Percentiles rank a stretch among this genome's conserved stretches.
Conservation (phyloP, 1,140 invertebrate genomes). For the Drosophila chauvacae region DNA sequence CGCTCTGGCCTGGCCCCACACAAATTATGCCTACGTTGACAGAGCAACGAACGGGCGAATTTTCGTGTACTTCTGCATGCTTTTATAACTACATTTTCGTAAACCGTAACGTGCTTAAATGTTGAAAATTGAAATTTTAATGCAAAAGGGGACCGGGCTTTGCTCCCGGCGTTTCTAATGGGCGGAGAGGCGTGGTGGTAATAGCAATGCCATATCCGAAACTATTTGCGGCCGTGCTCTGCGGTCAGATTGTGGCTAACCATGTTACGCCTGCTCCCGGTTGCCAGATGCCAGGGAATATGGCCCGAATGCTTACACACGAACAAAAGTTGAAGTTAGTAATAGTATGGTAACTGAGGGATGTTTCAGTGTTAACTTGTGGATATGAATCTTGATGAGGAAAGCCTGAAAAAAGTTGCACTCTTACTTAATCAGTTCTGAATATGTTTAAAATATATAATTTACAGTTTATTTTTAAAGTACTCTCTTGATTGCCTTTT, state of each 20-base stretch:
- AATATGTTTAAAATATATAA: background rate
- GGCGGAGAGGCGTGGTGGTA: slow-evolving; percentile 18
- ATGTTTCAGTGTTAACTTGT: background rate
- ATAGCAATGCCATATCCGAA: slow-evolving; percentile 61
- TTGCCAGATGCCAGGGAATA: slow-evolving; percentile 32
- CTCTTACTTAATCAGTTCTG: background rate
- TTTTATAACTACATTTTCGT: slow-evolving; percentile 78
- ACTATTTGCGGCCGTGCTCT: slow-evolving; percentile 77
- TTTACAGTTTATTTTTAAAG: too few relatives aligned
- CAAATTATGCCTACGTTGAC: slow-evolving; percentile 42
- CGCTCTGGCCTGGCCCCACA: slow-evolving; percentile 4
- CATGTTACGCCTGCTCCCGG: slow-evolving; percentile 56
- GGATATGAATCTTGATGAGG: background rate
- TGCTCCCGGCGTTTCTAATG: slow-evolving; percentile 25
- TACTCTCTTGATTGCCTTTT: too few relatives aligned
- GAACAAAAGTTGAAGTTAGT: slow-evolving; percentile 8
- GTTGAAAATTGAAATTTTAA: slow-evolving; percentile 77
- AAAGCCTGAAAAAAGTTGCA: too few relatives aligned
- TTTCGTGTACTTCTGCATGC: slow-evolving; percentile 53
- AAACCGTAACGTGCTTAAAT: slow-evolving; percentile 72
- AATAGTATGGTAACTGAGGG: background rate
- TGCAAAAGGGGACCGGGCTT: slow-evolving; percentile 22
- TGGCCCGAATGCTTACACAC: slow-evolving; percentile 9
- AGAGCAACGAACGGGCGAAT: background rate
- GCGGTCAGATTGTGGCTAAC: slow-evolving; percentile 67